Evolutionary conservation across 2,113 vertebrate genomes (phyloP).

Genomic region (Gobius niger): DNA sequence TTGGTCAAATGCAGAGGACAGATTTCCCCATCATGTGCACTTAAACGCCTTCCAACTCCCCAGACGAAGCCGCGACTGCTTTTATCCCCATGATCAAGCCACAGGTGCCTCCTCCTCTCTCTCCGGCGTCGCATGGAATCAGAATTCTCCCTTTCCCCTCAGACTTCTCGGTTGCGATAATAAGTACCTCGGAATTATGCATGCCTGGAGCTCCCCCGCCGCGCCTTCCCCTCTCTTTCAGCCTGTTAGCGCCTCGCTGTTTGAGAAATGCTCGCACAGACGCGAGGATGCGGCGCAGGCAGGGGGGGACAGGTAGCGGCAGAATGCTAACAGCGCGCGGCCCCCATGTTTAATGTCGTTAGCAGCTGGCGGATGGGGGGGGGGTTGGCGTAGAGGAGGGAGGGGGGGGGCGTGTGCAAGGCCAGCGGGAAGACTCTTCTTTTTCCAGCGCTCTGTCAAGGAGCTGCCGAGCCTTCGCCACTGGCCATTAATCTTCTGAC

Average conservation of each 20-base stretch:
- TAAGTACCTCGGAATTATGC: not conserved
- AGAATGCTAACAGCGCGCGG: conserved; percentile 7
- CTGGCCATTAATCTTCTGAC: conserved; percentile 29
- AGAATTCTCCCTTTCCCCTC: not conserved
- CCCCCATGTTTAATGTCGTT: conserved; percentile 49
- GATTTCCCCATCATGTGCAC: no score
- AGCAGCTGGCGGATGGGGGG: conserved; percentile 73
- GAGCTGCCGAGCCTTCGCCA: conserved; percentile 33
- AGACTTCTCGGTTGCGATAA: not conserved
- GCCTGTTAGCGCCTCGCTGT: conserved; percentile 2
- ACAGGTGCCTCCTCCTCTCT: not conserved
- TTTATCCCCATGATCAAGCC: not conserved
- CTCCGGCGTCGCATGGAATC: not conserved
- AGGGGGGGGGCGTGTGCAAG: conserved; percentile 41
- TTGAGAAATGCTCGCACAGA: conserved; percentile 33
- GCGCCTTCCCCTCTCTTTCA: not conserved
- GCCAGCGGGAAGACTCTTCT: conserved; percentile 63
- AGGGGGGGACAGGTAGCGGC: not conserved
- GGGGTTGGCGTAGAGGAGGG: conserved; percentile 55
- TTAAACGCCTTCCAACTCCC: no score
- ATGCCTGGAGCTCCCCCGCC: not conserved
- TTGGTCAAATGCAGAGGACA: no score
- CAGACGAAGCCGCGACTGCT: no score
- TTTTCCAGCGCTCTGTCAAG: conserved; percentile 48
- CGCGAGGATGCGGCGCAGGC: conserved; percentile 14